Base-by-base conservation (phyloP, 1,140 invertebrate genomes). In the Microplitis demolitor region DNA sequence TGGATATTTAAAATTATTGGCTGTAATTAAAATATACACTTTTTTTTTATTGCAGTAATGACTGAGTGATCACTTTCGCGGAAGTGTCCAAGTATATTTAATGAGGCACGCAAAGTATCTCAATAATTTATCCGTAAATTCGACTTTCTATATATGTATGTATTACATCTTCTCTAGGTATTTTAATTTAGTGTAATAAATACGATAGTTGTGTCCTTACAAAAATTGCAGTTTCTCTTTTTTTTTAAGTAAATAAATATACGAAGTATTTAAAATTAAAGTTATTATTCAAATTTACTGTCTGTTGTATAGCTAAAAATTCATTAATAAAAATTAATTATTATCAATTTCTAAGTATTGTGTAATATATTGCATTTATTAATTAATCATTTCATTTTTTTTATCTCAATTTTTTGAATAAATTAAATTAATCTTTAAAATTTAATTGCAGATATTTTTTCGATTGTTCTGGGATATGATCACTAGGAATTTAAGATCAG, bases 141-240 rank as follows among this genome's bases (percentile, higher is more conserved):
- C 24, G 69, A 84, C 84, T 86, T 85, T 86, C 84, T 83, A 83
- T 34, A 6, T 58, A 51, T 33, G 34, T 51, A 39, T 71, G 34
- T 51, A 39, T 71, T 37, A 58, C 33, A 24, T 14, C 9, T 51
- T 66, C 35, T 34, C 37, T 34, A 37, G 66, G 24, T 37, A 50
- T 39, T 33, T 70, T 35, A 45, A 45, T 45, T n/a, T 51, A 9
- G 9, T 39, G 39, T 5, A 11, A 45, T 45, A 45, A 45, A 45
- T 45, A 45, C 39, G 24, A 24, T 34, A 14, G 31, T 60, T 54
- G 16, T 58, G 24, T 16, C 24, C 24, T 58, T 9, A 58, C 0
- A 58, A 9, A 31, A 58, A 58, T 58, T 58, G 16, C 56, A 24
- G 56, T 58, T 58, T 58, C 56, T 58, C 56, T 58, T 58, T 58